These are phyloP conservation scores for Abscondita cerata DNA, from an alignment of 2,888 invertebrate genomes.

Conservation along the genomic window DNA sequence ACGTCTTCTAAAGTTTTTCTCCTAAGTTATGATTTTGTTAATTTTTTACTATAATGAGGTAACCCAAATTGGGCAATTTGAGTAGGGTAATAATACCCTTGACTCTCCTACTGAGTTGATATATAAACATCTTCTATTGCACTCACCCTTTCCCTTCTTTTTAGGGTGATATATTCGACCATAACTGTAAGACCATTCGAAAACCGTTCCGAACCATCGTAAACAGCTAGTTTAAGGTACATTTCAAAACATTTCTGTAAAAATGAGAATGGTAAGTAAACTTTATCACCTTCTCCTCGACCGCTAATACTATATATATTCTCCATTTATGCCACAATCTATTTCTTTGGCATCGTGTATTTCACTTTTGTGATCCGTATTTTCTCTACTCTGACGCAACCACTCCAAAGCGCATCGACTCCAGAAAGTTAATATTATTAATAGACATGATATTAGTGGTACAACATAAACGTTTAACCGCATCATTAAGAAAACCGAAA, in stretches of 20 bases:
- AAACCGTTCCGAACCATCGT: constrained; percentile 80
- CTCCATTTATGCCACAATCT: constrained; percentile 87
- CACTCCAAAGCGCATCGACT: constrained; percentile 72
- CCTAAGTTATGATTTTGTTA: constrained; percentile 84
- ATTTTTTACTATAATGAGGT: constrained; percentile 95
- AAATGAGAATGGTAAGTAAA: constrained; percentile 92
- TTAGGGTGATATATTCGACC: constrained; percentile 90
- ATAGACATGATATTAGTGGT: constrained; percentile 69
- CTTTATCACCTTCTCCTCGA: constrained; percentile 81
- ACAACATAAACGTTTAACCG: constrained; percentile 80
- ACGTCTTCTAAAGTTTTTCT: constrained; percentile 78
- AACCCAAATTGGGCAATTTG: constrained; percentile 98
- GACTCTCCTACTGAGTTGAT: constrained; percentile 96
- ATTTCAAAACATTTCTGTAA: constrained; percentile 94
- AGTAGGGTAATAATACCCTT: constrained; percentile 96
- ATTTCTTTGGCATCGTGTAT: constrained; percentile 69
- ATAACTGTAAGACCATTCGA: constrained; percentile 96
- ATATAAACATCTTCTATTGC: constrained; percentile 93
- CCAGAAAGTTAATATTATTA: constrained; percentile 77
- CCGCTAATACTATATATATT: constrained; percentile 64
- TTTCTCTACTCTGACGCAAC: constrained; percentile 38
- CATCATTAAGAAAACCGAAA: constrained; percentile 70
- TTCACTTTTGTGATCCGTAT: constrained; percentile 51
- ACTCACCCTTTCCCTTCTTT: constrained; percentile 92
- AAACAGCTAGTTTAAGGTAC: constrained; percentile 81